phyloP scores from a whole-genome alignment of 2,888 invertebrate genomes.

The Stenodema calcarata region DNA sequence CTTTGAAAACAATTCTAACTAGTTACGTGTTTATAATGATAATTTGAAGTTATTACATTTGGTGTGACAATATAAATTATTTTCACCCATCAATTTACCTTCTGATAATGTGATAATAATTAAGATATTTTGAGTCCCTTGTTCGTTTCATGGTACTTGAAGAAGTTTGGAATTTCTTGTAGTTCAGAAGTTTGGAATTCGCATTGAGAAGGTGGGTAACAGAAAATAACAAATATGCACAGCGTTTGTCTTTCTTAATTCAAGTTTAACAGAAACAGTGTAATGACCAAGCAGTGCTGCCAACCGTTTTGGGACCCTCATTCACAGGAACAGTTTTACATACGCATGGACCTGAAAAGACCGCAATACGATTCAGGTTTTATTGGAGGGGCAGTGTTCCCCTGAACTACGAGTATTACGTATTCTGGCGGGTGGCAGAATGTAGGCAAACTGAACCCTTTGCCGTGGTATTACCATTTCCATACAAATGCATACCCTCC shows the following conservation, averaged over 20 bases:
- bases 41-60: too few species aligned
- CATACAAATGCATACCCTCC: not conserved
- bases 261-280: not conserved
- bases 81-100: too few species aligned
- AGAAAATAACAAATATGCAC: not conserved
- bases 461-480: not conserved
- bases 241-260: too few species aligned
- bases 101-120: too few species aligned
- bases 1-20: too few species aligned
- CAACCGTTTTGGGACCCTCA: not conserved
- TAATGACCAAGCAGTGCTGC: not conserved
- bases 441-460: not conserved
- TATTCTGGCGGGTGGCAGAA: not conserved
- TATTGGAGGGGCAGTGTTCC: not conserved
- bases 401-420: not conserved
- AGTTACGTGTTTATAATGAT: too few species aligned
- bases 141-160: too few species aligned
- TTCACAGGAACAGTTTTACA: not conserved
- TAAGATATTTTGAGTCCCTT: too few species aligned
- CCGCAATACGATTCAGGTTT: not conserved
- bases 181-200: not conserved
- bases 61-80: too few species aligned
- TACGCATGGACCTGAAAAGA: not conserved
- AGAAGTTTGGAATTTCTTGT: too few species aligned
- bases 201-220: not conserved